Evolutionary conservation across 2,888 invertebrate genomes (phyloP).

Genomic region (Heliconius ismenius): DNA sequence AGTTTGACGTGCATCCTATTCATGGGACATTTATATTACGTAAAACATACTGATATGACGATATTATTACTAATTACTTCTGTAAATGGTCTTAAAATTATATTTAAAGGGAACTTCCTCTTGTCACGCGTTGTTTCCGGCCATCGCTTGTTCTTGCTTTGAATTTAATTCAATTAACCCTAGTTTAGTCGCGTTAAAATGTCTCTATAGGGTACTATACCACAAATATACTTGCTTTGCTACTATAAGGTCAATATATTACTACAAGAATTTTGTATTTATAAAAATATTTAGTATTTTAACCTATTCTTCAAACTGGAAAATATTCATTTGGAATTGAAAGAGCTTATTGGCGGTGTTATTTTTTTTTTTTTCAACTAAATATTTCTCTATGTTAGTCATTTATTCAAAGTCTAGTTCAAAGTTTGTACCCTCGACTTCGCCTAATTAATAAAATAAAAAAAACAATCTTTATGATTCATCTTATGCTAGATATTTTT

Average conservation of each 20-base stretch:
- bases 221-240: background rate
- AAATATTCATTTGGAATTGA: too few species aligned
- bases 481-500: too few species aligned
- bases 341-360: too few species aligned
- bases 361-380: too few species aligned
- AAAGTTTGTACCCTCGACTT: too few species aligned
- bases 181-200: conserved; percentile 38
- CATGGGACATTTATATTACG: background rate
- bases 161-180: conserved; percentile 63
- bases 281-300: too few species aligned
- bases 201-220: conserved; percentile 6
- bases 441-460: too few species aligned
- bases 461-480: too few species aligned
- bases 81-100: conserved; percentile 45
- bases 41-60: conserved; percentile 4
- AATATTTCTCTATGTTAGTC: too few species aligned
- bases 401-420: too few species aligned
- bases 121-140: conserved; percentile 54
- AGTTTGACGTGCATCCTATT: background rate
- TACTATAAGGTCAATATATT: background rate
- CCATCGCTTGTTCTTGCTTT: conserved; percentile 56
- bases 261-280: background rate
- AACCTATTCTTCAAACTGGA: too few species aligned
- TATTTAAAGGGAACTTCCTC: conserved; percentile 58
- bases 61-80: conserved; percentile 14